Base-by-base conservation (phyloP, 2,888 invertebrate species). In the Leucania comma region DNA sequence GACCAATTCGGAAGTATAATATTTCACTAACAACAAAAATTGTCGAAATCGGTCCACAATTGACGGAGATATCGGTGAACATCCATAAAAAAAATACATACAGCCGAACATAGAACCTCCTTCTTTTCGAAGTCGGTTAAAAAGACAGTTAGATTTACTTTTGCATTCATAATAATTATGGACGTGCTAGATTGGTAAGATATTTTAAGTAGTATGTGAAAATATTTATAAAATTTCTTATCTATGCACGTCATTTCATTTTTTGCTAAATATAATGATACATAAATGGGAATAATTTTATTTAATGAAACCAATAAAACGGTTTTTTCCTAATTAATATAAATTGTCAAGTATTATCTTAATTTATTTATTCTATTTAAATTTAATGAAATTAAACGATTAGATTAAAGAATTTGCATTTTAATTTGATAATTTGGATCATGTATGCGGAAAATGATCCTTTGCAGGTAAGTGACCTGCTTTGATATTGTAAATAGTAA, bases 381-480 rank as follows among this genome's bases (percentile, higher is more conserved):
- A n/a, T n/a, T n/a, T n/a, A n/a, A n/a, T 17, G 35, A 14, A 17
- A 4, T 14, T 57, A 26, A 22, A 35, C n/a, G n/a, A 20, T 20
- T 22, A 56, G 46, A 66, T 50, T 56, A 48, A 26, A 26, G 14
- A 22, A 56, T 69, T 62, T 17, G 22, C 14, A 70, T 56, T 50
- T 56, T 29, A 38, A 3, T 56, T 29, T 17, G 22, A 24, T 50
- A n/a, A 38, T 56, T 38, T 17, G 26, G 48, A 50, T 32, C 24
- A 62, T 3, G 14, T 32, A n/a, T 26, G 6, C n/a, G 4, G 29
- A 42, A 46, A 48, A 51, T 14, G 29, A 29, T 20, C 5, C 24
- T 68, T n/a, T 38, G 5, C 20, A 42, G 69, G 54, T 62, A 56
- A 54, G 2, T 62, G 69, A 71, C 62, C 71, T 6, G 54, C 29